phyloP scores from a whole-genome alignment of 53 echinoderm and acorn worm genomes.

The Mesocentrotus franciscanus region DNA sequence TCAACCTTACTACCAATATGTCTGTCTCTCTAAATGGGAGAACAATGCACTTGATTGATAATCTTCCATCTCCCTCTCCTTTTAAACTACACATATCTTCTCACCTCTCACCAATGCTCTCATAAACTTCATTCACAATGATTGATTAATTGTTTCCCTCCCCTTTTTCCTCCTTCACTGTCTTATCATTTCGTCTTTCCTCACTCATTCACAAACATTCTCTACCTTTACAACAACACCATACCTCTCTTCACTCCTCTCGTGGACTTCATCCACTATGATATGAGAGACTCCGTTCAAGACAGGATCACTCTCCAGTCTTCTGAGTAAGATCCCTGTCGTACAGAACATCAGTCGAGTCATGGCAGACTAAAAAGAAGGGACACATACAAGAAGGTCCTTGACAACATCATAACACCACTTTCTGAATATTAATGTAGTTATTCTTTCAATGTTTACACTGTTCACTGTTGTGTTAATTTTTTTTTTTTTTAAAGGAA shows the following conservation, averaged over 20 bases:
- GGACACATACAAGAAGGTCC: no score
- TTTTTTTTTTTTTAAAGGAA: no score
- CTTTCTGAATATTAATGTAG: no score
- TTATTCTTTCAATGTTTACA: no score
- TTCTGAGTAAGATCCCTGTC: constrained; percentile 80
- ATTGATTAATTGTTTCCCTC: background rate
- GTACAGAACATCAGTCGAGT: constrained; percentile 86
- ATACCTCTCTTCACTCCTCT: constrained; percentile 91
- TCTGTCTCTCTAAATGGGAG: background rate
- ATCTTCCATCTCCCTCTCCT: background rate
- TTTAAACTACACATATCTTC: background rate
- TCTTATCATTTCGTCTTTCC: background rate
- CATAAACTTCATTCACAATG: no score
- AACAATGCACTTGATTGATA: background rate
- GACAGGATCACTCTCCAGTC: constrained; percentile 76
- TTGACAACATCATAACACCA: no score
- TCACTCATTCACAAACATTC: background rate
- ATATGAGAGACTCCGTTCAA: constrained; percentile 79
- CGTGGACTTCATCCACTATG: constrained; percentile 92
- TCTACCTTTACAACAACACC: background rate
- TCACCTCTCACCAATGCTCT: background rate
- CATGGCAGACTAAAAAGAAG: constrained; percentile 68
- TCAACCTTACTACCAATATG: background rate
- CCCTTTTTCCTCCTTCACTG: background rate
- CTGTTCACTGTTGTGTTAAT: no score